Base-by-base conservation (phyloP, 1,140 invertebrate species). In the Manduca sexta region DNA sequence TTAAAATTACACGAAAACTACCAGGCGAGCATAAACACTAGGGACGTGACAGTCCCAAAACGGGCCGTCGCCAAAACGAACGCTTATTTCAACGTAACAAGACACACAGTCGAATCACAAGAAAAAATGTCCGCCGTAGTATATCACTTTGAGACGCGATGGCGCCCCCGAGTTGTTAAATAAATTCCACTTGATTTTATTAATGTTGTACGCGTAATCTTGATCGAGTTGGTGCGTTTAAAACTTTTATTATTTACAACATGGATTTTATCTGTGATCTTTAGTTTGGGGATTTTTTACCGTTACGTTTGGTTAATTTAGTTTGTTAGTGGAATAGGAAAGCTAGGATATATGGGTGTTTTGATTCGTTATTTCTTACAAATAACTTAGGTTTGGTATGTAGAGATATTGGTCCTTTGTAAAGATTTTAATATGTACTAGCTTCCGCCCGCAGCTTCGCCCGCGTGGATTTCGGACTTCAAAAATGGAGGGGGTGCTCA, bases 191-290 rank as follows among this genome's bases (percentile, higher is more conserved):
- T 66, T 58, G 73, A 76, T 81, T 82, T 83, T 80, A 80, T 83
- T 80, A 80, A 80, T 79, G 79, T 71, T 68, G 69, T 73, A 66
- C 61, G 60, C 51, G 38, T 69, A 70, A 83, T 78, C 76, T 80
- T 73, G 74, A 79, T 83, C 71, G 52, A 45, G 54, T 43, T 42
- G 46, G 60, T 56, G 63, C 74, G 60, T 79, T 80, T 80, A 83
- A 55, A 64, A 73, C 64, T 70, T 72, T 75, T 83, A 83, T 83
- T 83, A 83, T 83, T 83, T 83, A 83, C 77, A 73, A 70, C 68
- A 54, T 45, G 31, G 44, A 43, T 45, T 60, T 71, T 82, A 82
- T 82, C 78, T 70, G 14, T 17, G 54, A 82, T 82, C 74, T 77
- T 43, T 64, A 43, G 21, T 21, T 72, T 68, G 14, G 62, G 60